These are phyloP conservation scores for Pimephales promelas DNA, from an alignment of 2,113 vertebrate species.

Conservation along the genomic window DNA sequence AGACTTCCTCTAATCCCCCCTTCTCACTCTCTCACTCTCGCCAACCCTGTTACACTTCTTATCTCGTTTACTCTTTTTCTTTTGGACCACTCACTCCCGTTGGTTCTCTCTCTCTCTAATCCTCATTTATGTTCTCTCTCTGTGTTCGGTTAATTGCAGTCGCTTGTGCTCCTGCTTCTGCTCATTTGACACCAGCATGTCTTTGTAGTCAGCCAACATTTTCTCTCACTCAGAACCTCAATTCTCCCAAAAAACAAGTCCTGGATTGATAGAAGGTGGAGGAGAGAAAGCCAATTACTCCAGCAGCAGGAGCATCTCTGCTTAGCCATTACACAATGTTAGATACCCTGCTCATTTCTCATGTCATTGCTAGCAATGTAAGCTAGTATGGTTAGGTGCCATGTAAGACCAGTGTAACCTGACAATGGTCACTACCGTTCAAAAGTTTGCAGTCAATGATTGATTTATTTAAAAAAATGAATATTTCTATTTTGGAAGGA, in stretches of 20 bases:
- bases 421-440: background rate
- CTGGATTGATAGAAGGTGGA: conserved; percentile 38
- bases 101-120: background rate
- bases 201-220: conserved; percentile 2
- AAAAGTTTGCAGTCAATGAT: background rate
- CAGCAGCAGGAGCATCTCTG: conserved; percentile 13
- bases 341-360: background rate
- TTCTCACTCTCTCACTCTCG: conserved; percentile 25
- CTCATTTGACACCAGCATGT: background rate
- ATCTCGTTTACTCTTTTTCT: conserved; percentile 25
- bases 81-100: conserved; percentile 16
- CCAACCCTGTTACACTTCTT: conserved; percentile 11
- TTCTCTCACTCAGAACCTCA: no score
- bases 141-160: conserved; percentile 22
- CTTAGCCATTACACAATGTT: background rate
- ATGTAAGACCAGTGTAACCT: background rate
- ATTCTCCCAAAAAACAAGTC: background rate
- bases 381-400: background rate
- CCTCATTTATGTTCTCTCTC: background rate
- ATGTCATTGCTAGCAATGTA: background rate
- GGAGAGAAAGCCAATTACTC: conserved; percentile 45
- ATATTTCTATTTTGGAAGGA: background rate
- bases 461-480: background rate
- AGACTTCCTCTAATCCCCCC: conserved; percentile 51
- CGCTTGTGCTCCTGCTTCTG: background rate